Evolutionary conservation across 2,797 vertebrate genomes (phyloP), one percentile per base, ranked within the genome.

Genomic region (Pachyuromys duprasi): DNA sequence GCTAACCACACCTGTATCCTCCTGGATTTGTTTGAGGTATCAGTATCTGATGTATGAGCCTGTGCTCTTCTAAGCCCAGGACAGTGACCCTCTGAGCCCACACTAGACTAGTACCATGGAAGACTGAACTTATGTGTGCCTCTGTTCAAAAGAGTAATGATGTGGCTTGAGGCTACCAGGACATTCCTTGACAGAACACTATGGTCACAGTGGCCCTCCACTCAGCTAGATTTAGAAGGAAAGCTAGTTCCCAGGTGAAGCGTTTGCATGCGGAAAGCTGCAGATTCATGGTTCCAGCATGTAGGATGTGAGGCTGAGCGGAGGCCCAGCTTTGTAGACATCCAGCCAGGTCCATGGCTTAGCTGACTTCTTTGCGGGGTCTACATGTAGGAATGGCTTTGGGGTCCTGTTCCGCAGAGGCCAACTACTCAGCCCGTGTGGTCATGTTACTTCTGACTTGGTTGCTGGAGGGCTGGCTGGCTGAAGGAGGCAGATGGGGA

Each of bases 121-220:
- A 22, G 28, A 18, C 36, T 0, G 3, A 14, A 31, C 26, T 12
- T 0, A 14, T 12, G 0, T 63, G 39, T 62, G 9, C 36, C 9
- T 39, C 49, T 57, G n/a, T 13, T 5, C 33, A 39, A 4, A 15
- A 31, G 39, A 39, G 67, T 31, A 55, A 72, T 24, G 2, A 5
- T 18, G 24, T 18, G 67, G 12, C 22, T 60, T 8, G 5, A 0
- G 11, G 55, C 3, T 39, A 62, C 79, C 55, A 60, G 0, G 22
- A 4, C 65, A 18, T 57, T 15, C 79, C 18, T 9, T 0, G 0
- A 8, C 49, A 17, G 0, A 20, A 2, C 1, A 0, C 22, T 26
- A 1, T 36, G 28, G 1, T 33, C 12, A 1, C 0, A 9, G 22
- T 2, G 14, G 24, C 84, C 49, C 18, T 67, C 28, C 39, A 13